Evolutionary conservation across 2,888 invertebrate genomes (phyloP).

Genomic region (Trissolcus japonicus): DNA sequence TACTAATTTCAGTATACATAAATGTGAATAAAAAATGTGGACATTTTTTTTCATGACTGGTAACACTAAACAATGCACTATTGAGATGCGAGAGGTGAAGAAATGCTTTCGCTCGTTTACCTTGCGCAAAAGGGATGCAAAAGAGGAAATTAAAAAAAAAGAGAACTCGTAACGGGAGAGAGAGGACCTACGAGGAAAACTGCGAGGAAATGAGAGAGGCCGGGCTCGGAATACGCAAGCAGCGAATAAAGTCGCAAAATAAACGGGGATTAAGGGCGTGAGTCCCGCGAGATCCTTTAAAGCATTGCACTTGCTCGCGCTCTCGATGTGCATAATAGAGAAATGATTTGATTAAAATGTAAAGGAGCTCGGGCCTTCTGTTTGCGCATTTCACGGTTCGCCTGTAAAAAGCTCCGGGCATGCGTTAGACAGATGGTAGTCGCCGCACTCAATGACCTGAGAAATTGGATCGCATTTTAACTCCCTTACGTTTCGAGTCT

Average conservation of each 20-base stretch:
- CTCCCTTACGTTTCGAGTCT: constrained; percentile 74
- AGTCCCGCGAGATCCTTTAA: constrained; percentile 69
- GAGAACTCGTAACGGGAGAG: constrained; percentile 6
- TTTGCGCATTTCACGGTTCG: constrained; percentile 77
- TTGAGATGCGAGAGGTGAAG: constrained; percentile 41
- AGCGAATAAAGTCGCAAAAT: constrained; percentile 50
- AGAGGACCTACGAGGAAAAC: constrained; percentile 8
- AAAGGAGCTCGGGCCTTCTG: constrained; percentile 74
- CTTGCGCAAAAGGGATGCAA: constrained; percentile 17
- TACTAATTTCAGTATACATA: no score
- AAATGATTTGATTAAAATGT: constrained; percentile 77
- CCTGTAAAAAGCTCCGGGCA: constrained; percentile 73
- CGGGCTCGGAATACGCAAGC: constrained; percentile 18
- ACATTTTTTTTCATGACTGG: not conserved
- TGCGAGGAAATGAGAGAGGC: constrained; percentile 19
- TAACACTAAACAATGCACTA: constrained; percentile 14
- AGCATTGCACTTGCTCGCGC: constrained; percentile 60
- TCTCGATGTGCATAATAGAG: constrained; percentile 71
- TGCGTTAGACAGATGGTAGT: constrained; percentile 76
- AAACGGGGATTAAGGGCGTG: constrained; percentile 69
- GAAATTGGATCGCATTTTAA: constrained; percentile 77
- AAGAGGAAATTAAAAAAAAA: constrained; percentile 29
- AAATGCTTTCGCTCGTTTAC: constrained; percentile 44
- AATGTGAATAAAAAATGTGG: not conserved
- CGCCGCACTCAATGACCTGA: constrained; percentile 76